Conservation (phyloP, 1,140 invertebrate genomes). For the Calliphora vicina region DNA sequence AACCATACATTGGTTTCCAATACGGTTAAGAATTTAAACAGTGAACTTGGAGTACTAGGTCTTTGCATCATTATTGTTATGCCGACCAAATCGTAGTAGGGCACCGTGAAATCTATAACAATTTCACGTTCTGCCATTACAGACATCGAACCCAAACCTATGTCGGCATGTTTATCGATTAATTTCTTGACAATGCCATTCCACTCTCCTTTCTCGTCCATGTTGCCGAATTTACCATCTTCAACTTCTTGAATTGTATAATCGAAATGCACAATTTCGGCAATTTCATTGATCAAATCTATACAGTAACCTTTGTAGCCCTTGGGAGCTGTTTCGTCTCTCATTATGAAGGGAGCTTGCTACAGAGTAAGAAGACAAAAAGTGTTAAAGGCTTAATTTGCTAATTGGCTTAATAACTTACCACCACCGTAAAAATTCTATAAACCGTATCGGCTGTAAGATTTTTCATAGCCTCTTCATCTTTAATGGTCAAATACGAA, state of each 20-base stretch:
- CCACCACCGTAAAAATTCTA: slow-evolving; percentile 79
- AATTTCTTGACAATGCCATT: slow-evolving; percentile 92
- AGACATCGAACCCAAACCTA: slow-evolving; percentile 85
- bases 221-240: slow-evolving; percentile 83
- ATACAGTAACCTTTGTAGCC: slow-evolving; percentile 92
- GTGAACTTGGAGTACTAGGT: slow-evolving; percentile 77
- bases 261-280: slow-evolving; percentile 84
- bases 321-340: slow-evolving; percentile 70
- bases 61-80: slow-evolving; percentile 80
- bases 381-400: background rate
- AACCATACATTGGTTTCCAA: slow-evolving; percentile 96
- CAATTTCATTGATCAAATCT: slow-evolving; percentile 87
- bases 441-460: slow-evolving; percentile 82
- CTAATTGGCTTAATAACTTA: no score
- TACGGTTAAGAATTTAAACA: slow-evolving; percentile 97
- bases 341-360: slow-evolving; percentile 90
- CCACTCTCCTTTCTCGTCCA: slow-evolving; percentile 88
- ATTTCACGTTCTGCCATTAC: slow-evolving; percentile 96
- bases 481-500: slow-evolving; percentile 69
- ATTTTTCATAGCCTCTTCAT: slow-evolving; percentile 73
- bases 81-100: slow-evolving; percentile 94
- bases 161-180: slow-evolving; percentile 89
- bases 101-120: slow-evolving; percentile 94
- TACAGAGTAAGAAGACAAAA: slow-evolving; percentile 56
- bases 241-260: slow-evolving; percentile 83